Evolutionary conservation across 2,888 invertebrate species (phyloP).

Genomic region (Pseudoips prasinana): DNA sequence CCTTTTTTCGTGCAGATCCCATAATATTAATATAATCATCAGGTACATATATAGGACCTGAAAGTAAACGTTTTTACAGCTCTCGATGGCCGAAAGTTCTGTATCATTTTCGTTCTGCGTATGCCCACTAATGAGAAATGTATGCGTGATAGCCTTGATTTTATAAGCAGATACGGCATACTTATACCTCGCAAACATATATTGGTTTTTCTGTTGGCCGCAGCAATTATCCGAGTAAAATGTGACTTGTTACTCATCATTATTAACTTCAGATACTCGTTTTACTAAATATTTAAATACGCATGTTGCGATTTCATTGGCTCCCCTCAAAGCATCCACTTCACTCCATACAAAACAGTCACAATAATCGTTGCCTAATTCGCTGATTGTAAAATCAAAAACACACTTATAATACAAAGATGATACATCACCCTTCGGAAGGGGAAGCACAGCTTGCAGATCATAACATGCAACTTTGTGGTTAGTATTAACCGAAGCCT

Average conservation of each 20-base stretch:
- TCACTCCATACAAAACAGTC: slow-evolving; percentile 24
- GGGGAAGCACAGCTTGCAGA: slow-evolving; percentile 19
- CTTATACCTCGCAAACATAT: no score
- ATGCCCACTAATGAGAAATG: slow-evolving; percentile 8
- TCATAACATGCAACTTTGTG: slow-evolving; percentile 17
- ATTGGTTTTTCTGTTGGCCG: slow-evolving; percentile 20
- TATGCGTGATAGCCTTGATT: slow-evolving; percentile 6
- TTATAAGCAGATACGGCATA: no score
- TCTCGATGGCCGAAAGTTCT: no score
- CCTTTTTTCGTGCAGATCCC: slow-evolving; percentile 16
- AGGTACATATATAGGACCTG: slow-evolving; percentile 17
- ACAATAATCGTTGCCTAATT: slow-evolving; percentile 17
- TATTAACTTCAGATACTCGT: slow-evolving; percentile 9
- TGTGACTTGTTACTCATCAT: slow-evolving; percentile 8
- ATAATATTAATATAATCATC: slow-evolving; percentile 17
- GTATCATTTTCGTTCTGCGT: no score
- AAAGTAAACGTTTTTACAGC: slow-evolving; percentile 13
- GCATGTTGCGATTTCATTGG: slow-evolving; percentile 23
- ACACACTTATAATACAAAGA: slow-evolving; percentile 22
- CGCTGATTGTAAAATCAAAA: slow-evolving; percentile 20
- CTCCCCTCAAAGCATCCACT: slow-evolving; percentile 18
- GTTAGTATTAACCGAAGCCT: slow-evolving; percentile 10
- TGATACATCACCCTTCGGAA: slow-evolving; percentile 17
- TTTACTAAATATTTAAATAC: slow-evolving; percentile 15
- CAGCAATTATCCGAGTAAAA: slow-evolving; percentile 18